Conservation (phyloP, 1,140 invertebrate species). For the Glomeris maerens region DNA sequence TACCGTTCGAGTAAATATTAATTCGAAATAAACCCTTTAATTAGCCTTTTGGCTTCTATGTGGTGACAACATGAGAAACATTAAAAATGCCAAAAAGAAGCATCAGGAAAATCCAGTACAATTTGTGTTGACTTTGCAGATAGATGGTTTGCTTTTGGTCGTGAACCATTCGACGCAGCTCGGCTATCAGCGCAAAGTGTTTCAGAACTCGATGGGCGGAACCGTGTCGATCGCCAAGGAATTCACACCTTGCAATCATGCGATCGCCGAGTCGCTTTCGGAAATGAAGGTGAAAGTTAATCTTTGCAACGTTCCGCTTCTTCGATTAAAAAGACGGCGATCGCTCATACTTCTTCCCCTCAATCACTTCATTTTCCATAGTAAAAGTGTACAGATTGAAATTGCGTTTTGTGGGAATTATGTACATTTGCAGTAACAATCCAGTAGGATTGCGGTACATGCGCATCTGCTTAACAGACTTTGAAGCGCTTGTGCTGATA, state of each 20-base stretch:
- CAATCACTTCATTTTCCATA: too few relatives aligned
- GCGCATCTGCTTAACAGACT: slow-evolving; percentile 9
- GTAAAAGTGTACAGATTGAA: too few relatives aligned
- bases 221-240: slow-evolving; percentile 31
- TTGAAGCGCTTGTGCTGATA: too few relatives aligned
- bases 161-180: slow-evolving; percentile 33
- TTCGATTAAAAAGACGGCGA: too few relatives aligned
- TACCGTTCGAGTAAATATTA: too few relatives aligned
- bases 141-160: slow-evolving; percentile 33
- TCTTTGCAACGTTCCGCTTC: too few relatives aligned
- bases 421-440: too few relatives aligned
- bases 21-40: too few relatives aligned
- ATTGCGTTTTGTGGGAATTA: too few relatives aligned
- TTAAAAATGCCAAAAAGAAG: not conserved
- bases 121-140: slow-evolving; percentile 22
- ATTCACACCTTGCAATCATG: slow-evolving; percentile 38
- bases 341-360: too few relatives aligned
- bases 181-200: slow-evolving; percentile 25
- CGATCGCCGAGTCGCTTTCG: slow-evolving; percentile 43
- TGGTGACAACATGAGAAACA: not conserved
- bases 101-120: slow-evolving; percentile 3
- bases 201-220: slow-evolving; percentile 30
- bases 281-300: slow-evolving; percentile 48
- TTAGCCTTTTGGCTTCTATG: not conserved
- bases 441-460: slow-evolving; percentile 4